These are phyloP conservation scores for Hirudo medicinalis DNA, from an alignment of 1,140 invertebrate species.

Conservation along the genomic window DNA sequence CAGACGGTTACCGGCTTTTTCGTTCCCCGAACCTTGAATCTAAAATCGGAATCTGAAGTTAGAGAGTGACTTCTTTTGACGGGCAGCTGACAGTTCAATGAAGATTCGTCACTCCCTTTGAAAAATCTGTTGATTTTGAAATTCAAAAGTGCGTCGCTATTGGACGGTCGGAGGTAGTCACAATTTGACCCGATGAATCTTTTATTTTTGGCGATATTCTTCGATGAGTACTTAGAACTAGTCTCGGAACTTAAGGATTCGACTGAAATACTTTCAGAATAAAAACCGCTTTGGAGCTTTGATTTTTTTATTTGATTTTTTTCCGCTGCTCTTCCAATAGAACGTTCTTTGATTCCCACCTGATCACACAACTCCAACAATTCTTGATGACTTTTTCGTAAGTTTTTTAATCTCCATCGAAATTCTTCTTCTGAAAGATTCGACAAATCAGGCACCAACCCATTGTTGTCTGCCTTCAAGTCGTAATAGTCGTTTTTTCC, in stretches of 20 bases:
- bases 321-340: too few relatives aligned
- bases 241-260: neutral
- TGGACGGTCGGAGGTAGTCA: neutral
- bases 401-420: slow-evolving; percentile 7
- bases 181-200: neutral
- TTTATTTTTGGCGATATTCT: slow-evolving; percentile 2
- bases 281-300: neutral
- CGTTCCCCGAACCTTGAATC: neutral
- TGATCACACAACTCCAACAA: neutral
- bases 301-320: too few relatives aligned
- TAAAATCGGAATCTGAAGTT: neutral
- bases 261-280: neutral
- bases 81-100: neutral
- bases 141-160: slow-evolving; percentile 4
- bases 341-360: neutral
- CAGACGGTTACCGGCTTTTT: neutral
- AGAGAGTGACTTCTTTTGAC: neutral
- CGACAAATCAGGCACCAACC: neutral
- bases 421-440: slow-evolving; percentile 8
- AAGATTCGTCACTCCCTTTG: neutral
- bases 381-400: neutral
- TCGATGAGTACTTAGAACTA: neutral
- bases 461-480: neutral
- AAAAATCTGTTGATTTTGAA: slow-evolving; percentile 1
- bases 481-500: neutral